Percentiles rank a stretch among this genome's conserved stretches.
These are phyloP conservation scores for Petrolisthes cinctipes DNA, from an alignment of 2,888 invertebrate genomes.

Conservation along the genomic window DNA sequence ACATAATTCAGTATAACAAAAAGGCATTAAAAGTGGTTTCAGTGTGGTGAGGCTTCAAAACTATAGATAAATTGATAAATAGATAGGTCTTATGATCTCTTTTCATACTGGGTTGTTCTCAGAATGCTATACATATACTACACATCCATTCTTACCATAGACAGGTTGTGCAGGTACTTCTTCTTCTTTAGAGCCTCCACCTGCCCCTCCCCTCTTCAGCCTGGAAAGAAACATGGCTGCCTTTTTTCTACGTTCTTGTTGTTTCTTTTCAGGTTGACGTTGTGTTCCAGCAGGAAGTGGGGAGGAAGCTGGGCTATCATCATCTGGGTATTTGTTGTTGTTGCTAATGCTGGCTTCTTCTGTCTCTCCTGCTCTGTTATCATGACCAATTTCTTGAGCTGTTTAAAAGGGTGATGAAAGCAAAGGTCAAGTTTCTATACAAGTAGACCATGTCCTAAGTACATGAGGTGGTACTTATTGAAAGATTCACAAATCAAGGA, in stretches of 20 bases:
- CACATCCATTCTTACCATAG: constrained; percentile 45
- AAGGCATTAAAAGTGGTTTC: background rate
- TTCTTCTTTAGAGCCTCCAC: constrained; percentile 26
- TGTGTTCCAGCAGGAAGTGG: background rate
- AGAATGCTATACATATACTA: background rate
- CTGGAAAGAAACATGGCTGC: constrained; percentile 63
- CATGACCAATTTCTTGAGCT: constrained; percentile 60
- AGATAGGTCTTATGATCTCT: background rate
- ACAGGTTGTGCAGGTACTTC: constrained; percentile 36
- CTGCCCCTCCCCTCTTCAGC: constrained; percentile 41
- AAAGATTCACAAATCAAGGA: no score
- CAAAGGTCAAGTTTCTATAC: no score
- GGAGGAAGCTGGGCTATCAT: background rate
- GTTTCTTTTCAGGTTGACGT: constrained; percentile 41
- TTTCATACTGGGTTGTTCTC: background rate
- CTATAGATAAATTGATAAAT: constrained; percentile 8
- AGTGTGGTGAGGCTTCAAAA: background rate
- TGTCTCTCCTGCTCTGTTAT: background rate
- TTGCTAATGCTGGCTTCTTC: background rate
- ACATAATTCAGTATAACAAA: background rate
- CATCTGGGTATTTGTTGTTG: background rate
- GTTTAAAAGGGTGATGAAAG: background rate
- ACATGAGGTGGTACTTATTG: no score
- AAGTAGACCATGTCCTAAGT: background rate
- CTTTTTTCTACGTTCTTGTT: constrained; percentile 59